Evolutionary conservation across 1,140 invertebrate genomes (phyloP).

Genomic region (Cydia amplana): DNA sequence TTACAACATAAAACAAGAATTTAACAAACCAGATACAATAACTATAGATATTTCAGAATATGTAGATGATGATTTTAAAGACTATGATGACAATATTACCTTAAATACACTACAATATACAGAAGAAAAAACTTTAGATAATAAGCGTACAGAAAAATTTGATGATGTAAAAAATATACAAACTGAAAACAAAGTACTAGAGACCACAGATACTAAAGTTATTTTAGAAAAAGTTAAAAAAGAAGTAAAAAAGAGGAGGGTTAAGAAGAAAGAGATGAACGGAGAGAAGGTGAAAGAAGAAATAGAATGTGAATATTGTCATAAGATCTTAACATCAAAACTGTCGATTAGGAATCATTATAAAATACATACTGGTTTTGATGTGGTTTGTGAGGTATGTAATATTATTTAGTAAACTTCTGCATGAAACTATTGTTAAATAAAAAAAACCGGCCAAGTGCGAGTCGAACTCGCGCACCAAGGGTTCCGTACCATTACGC

Average conservation of each 20-base stretch:
- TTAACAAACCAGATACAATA: slow-evolving; percentile 37
- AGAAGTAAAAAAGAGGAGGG: slow-evolving; percentile 39
- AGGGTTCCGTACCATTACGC: too few relatives aligned
- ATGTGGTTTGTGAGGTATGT: slow-evolving; percentile 69
- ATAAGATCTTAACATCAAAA: slow-evolving; percentile 66
- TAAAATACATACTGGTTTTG: slow-evolving; percentile 71
- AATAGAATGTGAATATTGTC: slow-evolving; percentile 69
- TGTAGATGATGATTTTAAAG: slow-evolving; percentile 51
- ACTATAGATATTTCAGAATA: slow-evolving; percentile 54
- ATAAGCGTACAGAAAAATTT: neutral
- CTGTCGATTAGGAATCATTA: slow-evolving; percentile 67
- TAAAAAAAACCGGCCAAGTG: too few relatives aligned
- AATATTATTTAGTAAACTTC: too few relatives aligned
- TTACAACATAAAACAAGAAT: slow-evolving; percentile 50
- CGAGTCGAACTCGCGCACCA: too few relatives aligned
- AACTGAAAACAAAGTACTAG: slow-evolving; percentile 34
- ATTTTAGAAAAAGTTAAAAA: slow-evolving; percentile 39
- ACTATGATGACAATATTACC: slow-evolving; percentile 56
- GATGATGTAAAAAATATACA: slow-evolving; percentile 25
- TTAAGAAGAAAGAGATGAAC: slow-evolving; percentile 39
- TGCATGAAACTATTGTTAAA: too few relatives aligned
- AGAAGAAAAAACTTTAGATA: slow-evolving; percentile 29
- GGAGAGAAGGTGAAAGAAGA: slow-evolving; percentile 49
- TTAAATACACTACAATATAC: slow-evolving; percentile 46
- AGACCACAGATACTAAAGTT: slow-evolving; percentile 39